These are phyloP conservation scores for Nibea coibor DNA, from an alignment of 2,113 vertebrate species.

Conservation along the genomic window DNA sequence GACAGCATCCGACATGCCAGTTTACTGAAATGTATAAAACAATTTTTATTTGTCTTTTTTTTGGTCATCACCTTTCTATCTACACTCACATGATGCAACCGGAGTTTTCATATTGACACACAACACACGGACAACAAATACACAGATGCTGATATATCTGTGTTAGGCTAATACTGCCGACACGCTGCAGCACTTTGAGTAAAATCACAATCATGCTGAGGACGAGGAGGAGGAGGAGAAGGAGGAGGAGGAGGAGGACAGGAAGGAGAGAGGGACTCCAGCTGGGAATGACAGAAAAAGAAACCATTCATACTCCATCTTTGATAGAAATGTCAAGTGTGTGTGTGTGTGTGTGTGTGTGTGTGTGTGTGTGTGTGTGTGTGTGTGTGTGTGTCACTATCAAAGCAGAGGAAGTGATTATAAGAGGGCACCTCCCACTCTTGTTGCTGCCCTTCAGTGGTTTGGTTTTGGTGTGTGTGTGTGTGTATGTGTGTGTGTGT, in stretches of 20 bases:
- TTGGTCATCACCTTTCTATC: no score
- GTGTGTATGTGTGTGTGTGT: not conserved
- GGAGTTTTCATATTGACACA: no score
- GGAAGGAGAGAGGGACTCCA: conserved; percentile 20
- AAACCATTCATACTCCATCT: conserved; percentile 36
- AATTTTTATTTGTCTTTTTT: no score
- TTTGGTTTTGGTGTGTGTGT: not conserved
- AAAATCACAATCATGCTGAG: no score
- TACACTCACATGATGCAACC: no score
- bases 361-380: conserved; percentile 33
- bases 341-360: conserved; percentile 15
- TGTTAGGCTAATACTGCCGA: no score
- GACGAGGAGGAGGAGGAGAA: conserved; percentile 3
- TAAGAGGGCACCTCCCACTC: not conserved
- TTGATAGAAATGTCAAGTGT: conserved; percentile 39
- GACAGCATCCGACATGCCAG: no score
- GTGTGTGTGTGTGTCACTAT: conserved; percentile 26
- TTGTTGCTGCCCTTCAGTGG: not conserved
- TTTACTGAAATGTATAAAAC: no score
- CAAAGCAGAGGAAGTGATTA: conserved; percentile 46
- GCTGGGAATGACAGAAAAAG: conserved; percentile 37
- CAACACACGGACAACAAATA: no score
- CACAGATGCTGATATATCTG: no score
- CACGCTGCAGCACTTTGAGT: no score
- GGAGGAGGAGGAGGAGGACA: conserved; percentile 3